Conservation (phyloP, 2,888 invertebrate species). For the Mylabris sibirica region DNA sequence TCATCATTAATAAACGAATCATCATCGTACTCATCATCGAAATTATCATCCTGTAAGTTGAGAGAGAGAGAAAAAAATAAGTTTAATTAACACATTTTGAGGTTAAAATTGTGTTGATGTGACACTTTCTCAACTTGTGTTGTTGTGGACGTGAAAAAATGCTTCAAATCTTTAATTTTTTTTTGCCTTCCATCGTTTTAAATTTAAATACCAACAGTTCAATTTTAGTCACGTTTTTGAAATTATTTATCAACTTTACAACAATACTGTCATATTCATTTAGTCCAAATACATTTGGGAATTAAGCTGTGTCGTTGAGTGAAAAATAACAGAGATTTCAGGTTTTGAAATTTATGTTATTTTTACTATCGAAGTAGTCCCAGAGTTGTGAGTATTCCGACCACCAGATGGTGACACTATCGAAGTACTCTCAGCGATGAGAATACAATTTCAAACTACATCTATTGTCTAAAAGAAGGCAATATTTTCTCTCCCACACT, state of each 20-base stretch:
- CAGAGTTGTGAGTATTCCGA: no score
- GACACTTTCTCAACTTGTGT: not conserved
- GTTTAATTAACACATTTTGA: not conserved
- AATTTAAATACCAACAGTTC: slow-evolving; percentile 2
- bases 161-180: not conserved
- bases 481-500: no score
- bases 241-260: not conserved
- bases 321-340: no score
- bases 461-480: no score
- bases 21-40: slow-evolving; percentile 58
- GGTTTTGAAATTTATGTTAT: no score
- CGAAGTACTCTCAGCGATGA: no score
- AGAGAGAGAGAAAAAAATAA: no score
- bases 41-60: slow-evolving; percentile 44
- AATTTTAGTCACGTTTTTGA: not conserved
- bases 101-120: not conserved
- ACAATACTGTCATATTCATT: not conserved
- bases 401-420: no score
- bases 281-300: not conserved
- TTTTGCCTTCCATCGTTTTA: not conserved
- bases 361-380: no score
- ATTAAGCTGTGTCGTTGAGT: no score
- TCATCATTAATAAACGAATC: slow-evolving; percentile 53
- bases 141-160: not conserved
- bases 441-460: no score